These are phyloP conservation scores for Melanogrammus aeglefinus DNA, from an alignment of 2,797 vertebrate genomes.

Conservation along the genomic window DNA sequence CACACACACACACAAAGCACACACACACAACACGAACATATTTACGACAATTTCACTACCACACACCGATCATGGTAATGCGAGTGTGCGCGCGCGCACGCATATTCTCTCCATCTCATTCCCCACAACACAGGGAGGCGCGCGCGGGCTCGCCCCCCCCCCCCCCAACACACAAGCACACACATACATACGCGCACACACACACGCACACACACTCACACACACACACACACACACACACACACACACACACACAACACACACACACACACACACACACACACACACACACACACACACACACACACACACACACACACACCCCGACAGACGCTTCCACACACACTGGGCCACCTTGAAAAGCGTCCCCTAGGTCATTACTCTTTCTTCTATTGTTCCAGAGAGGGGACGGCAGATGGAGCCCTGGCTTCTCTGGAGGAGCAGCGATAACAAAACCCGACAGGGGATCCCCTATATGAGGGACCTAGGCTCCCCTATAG, in stretches of 20 bases:
- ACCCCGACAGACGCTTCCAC: not conserved
- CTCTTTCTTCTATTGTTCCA: slow-evolving; percentile 59
- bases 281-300: slow-evolving; percentile 23
- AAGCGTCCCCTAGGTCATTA: slow-evolving; percentile 47
- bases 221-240: slow-evolving; percentile 25
- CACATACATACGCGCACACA: slow-evolving; percentile 25
- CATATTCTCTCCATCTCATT: not conserved
- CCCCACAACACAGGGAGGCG: not conserved
- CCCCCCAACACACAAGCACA: no score
- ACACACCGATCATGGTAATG: slow-evolving; percentile 11
- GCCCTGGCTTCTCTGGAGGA: slow-evolving; percentile 24
- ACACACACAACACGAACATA: slow-evolving; percentile 2
- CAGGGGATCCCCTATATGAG: not conserved
- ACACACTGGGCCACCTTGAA: slow-evolving; percentile 53
- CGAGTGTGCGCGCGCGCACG: not conserved
- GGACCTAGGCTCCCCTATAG: not conserved
- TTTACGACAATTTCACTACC: slow-evolving; percentile 18
- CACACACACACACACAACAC: no score
- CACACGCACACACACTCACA: slow-evolving; percentile 23
- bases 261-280: slow-evolving; percentile 6
- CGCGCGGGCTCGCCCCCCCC: no score
- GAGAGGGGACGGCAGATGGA: slow-evolving; percentile 67
- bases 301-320: slow-evolving; percentile 24
- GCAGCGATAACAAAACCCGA: slow-evolving; percentile 14
- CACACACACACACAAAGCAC: slow-evolving; percentile 8